Evolutionary conservation across 23 tunicate genomes (phyloP).

Genomic region (Halocynthia roretzi): DNA sequence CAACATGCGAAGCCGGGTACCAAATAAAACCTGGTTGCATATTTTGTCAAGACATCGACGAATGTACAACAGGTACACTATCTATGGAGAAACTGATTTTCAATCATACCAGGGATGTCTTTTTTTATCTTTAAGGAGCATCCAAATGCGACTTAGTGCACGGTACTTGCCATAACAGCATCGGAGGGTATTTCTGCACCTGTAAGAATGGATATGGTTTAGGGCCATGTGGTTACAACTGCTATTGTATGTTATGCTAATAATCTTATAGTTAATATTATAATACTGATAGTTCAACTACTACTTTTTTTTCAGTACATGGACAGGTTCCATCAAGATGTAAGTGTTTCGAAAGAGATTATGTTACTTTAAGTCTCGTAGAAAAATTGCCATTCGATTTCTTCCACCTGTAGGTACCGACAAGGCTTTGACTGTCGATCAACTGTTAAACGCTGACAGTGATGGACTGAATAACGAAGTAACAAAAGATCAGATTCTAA

Average conservation of each 20-base stretch:
- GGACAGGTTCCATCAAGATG: neutral
- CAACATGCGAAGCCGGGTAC: slow-evolving; percentile 15
- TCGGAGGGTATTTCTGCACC: slow-evolving; percentile 23
- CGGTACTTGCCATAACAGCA: slow-evolving; percentile 14
- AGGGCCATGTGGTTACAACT: slow-evolving; percentile 21
- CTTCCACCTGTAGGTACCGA: neutral
- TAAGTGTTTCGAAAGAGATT: neutral
- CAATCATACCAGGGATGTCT: neutral
- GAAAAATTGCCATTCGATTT: too few relatives aligned
- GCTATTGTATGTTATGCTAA: slow-evolving; percentile 11
- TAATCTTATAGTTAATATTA: neutral
- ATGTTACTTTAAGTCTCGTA: too few relatives aligned
- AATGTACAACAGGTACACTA: slow-evolving; percentile 19
- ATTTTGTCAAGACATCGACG: slow-evolving; percentile 23
- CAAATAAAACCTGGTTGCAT: neutral
- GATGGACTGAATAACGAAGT: slow-evolving; percentile 19
- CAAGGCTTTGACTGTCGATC: neutral
- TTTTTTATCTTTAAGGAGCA: neutral
- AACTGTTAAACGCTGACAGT: slow-evolving; percentile 11
- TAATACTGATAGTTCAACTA: neutral
- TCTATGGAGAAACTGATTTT: neutral
- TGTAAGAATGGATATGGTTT: slow-evolving; percentile 11
- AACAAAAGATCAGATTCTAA: neutral
- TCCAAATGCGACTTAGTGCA: slow-evolving; percentile 3
- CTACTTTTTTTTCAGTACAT: slow-evolving; percentile 10